Percentiles rank a stretch among this genome's conserved stretches.
Conservation (phyloP, 2,888 invertebrate species). For the Nasonovia ribisnigri region DNA sequence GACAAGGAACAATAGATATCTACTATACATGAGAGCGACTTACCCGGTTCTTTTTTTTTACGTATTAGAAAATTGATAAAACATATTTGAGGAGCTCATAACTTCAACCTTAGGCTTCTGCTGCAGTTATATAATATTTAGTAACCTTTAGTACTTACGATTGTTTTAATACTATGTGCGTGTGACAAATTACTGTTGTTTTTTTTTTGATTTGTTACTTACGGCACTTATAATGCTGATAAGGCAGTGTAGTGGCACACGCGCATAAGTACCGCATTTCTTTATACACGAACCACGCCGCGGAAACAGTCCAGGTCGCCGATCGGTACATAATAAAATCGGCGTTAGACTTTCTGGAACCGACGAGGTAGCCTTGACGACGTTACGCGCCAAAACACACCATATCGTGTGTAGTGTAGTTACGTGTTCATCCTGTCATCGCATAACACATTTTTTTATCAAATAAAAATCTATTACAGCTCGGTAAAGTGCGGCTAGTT, state of each 20-base stretch:
- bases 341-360: conserved; percentile 26
- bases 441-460: not conserved
- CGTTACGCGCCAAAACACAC: not conserved
- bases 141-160: not conserved
- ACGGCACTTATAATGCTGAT: not conserved
- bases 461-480: not conserved
- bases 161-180: not conserved
- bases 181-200: not conserved
- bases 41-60: not conserved
- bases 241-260: not conserved
- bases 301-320: not conserved
- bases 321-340: not conserved
- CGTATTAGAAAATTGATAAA: not conserved
- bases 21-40: not conserved
- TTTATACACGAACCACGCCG: not conserved
- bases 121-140: not conserved
- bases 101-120: not conserved
- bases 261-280: not conserved
- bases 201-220: not conserved
- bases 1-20: not conserved
- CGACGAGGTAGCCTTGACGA: conserved; percentile 43
- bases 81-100: not conserved
- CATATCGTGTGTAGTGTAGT: not conserved
- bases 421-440: not conserved
- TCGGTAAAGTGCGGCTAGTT: not conserved